phyloP scores from a whole-genome alignment of 92 coral and sea anemone species.

The Zoanthus solanderi region DNA sequence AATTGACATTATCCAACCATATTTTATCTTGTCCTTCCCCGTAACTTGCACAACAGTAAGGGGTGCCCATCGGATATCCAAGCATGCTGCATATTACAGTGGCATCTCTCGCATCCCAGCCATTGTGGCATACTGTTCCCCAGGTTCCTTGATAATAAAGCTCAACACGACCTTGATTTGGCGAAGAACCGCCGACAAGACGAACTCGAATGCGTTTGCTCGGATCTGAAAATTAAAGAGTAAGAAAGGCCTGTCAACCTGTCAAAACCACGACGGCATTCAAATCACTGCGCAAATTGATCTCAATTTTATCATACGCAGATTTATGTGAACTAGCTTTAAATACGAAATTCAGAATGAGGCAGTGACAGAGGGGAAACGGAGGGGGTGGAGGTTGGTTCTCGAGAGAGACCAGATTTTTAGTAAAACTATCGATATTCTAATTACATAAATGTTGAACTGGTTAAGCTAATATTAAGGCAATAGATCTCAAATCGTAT shows the following conservation, averaged over 20 bases:
- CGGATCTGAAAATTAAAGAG: background rate
- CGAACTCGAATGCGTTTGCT: slow-evolving; percentile 13
- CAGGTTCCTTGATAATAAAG: slow-evolving; percentile 37
- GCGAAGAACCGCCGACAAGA: slow-evolving; percentile 34
- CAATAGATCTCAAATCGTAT: too few species aligned
- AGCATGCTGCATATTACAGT: slow-evolving; percentile 39
- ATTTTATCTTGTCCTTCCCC: slow-evolving; percentile 21
- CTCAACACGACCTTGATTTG: slow-evolving; percentile 46
- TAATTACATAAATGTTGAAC: too few species aligned
- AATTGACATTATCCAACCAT: slow-evolving; percentile 31
- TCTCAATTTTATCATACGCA: too few species aligned
- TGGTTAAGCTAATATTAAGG: too few species aligned
- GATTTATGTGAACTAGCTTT: too few species aligned
- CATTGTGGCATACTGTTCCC: slow-evolving; percentile 43
- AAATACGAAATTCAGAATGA: too few species aligned
- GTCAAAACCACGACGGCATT: background rate
- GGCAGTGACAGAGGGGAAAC: too few species aligned
- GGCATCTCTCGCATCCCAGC: slow-evolving; percentile 24
- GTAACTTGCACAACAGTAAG: slow-evolving; percentile 41
- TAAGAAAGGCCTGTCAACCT: background rate
- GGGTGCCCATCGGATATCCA: slow-evolving; percentile 32
- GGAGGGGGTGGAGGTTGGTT: too few species aligned
- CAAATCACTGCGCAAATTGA: background rate
- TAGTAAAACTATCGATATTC: too few species aligned
- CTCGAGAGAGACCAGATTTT: too few species aligned